Conservation (phyloP, 2,888 invertebrate species). For the Caenorhabditis sulstoni region DNA sequence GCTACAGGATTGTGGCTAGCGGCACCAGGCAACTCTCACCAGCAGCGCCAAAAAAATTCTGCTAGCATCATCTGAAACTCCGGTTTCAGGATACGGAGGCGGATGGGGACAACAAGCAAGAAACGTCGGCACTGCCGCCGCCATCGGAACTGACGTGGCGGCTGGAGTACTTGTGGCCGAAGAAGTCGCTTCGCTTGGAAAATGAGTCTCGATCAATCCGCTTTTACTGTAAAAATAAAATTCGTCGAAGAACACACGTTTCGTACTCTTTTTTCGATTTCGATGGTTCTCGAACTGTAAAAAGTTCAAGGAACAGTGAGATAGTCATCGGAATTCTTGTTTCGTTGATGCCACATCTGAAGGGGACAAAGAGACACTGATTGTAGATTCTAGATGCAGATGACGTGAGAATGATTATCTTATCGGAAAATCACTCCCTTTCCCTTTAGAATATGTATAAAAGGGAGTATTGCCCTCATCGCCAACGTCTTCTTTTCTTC, state of each 20-base stretch:
- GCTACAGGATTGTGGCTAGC: neutral
- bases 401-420: constrained; percentile 6
- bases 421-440: neutral
- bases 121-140: constrained; percentile 8
- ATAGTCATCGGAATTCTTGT: neutral
- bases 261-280: neutral
- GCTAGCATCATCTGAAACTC: no score
- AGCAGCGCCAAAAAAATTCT: neutral
- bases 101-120: constrained; percentile 17
- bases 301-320: neutral
- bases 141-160: constrained; percentile 4
- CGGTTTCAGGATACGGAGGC: constrained; percentile 8
- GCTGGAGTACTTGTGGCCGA: constrained; percentile 10
- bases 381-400: no score
- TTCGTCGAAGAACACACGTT: no score
- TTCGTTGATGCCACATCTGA: constrained; percentile 2
- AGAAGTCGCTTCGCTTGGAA: constrained; percentile 10
- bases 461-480: neutral
- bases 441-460: constrained; percentile 2
- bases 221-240: no score
- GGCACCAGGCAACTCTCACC: neutral
- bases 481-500: neutral
- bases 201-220: neutral
- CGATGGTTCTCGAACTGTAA: neutral
- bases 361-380: no score